A percentile compares a stretch with the other conserved stretches of the same genome.
These are phyloP conservation scores for Eulemur rufifrons DNA, from an alignment of 2,113 vertebrate species.

Conservation along the genomic window DNA sequence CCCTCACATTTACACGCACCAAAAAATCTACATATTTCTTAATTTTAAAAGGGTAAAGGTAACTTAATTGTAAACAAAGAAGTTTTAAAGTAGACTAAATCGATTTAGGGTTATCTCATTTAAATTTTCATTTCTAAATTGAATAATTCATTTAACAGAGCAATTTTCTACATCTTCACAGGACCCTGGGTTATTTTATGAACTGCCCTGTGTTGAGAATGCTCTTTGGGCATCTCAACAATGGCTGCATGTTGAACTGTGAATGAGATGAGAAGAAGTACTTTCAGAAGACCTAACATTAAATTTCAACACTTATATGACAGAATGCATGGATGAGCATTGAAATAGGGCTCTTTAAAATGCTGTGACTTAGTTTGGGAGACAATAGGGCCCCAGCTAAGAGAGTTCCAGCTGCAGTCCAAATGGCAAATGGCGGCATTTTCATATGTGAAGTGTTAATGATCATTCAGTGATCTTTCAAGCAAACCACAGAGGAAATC, in stretches of 20 bases:
- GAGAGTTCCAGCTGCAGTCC: neutral
- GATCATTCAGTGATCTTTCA: conserved; percentile 49
- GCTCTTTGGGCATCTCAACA: neutral
- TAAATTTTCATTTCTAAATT: conserved; percentile 33
- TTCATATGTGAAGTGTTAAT: conserved; percentile 30
- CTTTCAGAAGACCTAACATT: neutral
- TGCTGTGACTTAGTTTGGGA: neutral
- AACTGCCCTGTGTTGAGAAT: neutral
- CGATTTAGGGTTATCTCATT: neutral
- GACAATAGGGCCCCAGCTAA: neutral
- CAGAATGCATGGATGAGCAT: neutral
- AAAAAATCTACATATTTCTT: conserved; percentile 16
- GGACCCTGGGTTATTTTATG: neutral
- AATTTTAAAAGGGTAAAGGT: conserved; percentile 32
- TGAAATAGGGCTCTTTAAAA: neutral
- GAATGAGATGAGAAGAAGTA: neutral
- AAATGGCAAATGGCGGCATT: conserved; percentile 45
- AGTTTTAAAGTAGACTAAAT: conserved; percentile 24
- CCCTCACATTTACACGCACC: conserved; percentile 18
- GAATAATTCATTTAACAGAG: neutral
- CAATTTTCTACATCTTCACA: neutral
- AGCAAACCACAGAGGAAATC: conserved; percentile 43
- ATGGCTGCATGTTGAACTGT: neutral
- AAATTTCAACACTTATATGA: neutral
- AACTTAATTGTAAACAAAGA: conserved; percentile 13